Evolutionary conservation across 2,113 vertebrate species (phyloP).

Genomic region (Ptychochromis oligacanthus): DNA sequence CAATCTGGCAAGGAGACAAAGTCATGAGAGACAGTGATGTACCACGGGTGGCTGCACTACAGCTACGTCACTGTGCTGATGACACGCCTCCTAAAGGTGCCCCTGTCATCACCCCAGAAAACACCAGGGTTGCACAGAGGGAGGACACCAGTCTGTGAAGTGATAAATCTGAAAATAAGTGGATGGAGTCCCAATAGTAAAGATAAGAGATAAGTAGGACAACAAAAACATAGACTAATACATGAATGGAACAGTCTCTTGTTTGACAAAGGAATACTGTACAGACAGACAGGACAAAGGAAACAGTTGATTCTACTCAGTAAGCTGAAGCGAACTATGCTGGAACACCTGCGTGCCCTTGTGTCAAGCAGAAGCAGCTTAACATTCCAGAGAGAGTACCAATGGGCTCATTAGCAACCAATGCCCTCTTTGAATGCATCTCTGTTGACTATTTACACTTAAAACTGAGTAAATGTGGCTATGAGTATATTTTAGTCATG

Average conservation of each 20-base stretch:
- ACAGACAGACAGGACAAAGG: neutral
- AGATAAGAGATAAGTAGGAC: slow-evolving; percentile 11
- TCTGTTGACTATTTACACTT: too few species aligned
- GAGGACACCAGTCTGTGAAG: slow-evolving; percentile 15
- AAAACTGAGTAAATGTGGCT: too few species aligned
- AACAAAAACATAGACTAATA: neutral
- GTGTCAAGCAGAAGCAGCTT: too few species aligned
- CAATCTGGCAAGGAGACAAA: too few species aligned
- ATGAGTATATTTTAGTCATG: too few species aligned
- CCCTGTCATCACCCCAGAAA: neutral
- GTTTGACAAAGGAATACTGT: neutral
- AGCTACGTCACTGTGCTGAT: neutral
- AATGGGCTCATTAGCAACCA: too few species aligned
- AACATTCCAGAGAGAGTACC: too few species aligned
- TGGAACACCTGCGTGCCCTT: neutral
- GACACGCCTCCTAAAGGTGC: neutral
- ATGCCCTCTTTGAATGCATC: too few species aligned
- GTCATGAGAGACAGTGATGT: neutral
- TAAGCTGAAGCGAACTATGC: neutral
- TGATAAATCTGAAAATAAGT: neutral
- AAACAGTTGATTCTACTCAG: neutral
- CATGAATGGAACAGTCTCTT: slow-evolving; percentile 21
- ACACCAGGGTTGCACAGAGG: neutral
- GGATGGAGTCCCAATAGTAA: slow-evolving; percentile 4
- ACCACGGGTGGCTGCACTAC: neutral